Evolutionary conservation across 2,888 invertebrate species (phyloP).

Genomic region (Chorisops tibialis): DNA sequence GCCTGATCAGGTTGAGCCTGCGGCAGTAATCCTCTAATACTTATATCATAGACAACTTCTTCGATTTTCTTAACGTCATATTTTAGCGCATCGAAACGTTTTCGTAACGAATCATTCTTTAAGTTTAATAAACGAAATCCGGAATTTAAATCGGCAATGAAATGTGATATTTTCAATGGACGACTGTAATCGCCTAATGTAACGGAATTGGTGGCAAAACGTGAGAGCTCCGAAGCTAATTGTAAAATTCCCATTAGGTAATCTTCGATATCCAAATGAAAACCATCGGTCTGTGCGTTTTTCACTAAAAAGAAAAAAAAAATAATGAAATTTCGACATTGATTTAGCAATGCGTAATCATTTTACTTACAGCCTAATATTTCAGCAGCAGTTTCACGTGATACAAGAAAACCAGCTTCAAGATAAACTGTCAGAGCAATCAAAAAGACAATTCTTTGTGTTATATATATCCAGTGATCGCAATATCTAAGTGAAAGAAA

Average conservation of each 20-base stretch:
- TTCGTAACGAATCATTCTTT: conserved; percentile 84
- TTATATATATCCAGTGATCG: conserved; percentile 83
- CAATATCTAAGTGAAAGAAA: conserved; percentile 61
- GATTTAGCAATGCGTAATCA: neutral
- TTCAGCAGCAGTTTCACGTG: conserved; percentile 71
- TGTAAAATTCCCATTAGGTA: conserved; percentile 80
- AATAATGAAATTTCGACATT: neutral
- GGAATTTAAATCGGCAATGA: conserved; percentile 82
- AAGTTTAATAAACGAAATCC: conserved; percentile 86
- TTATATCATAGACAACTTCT: conserved; percentile 84
- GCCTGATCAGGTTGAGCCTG: neutral
- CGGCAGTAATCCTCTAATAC: conserved; percentile 67
- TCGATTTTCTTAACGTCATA: conserved; percentile 94
- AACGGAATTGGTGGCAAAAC: conserved; percentile 80
- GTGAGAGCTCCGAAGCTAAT: conserved; percentile 78
- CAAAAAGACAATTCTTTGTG: conserved; percentile 75
- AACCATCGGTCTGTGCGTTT: conserved; percentile 63
- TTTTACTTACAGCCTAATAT: conserved; percentile 68
- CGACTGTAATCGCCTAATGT: conserved; percentile 78
- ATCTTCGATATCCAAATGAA: conserved; percentile 88
- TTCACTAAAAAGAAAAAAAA: conserved; percentile 59
- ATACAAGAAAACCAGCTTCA: conserved; percentile 71
- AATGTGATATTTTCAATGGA: conserved; percentile 79
- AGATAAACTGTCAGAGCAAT: conserved; percentile 76
- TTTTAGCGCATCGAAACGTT: conserved; percentile 81